Evolutionary conservation across 2,113 vertebrate genomes (phyloP).

Genomic region (Puntigrus tetrazona): DNA sequence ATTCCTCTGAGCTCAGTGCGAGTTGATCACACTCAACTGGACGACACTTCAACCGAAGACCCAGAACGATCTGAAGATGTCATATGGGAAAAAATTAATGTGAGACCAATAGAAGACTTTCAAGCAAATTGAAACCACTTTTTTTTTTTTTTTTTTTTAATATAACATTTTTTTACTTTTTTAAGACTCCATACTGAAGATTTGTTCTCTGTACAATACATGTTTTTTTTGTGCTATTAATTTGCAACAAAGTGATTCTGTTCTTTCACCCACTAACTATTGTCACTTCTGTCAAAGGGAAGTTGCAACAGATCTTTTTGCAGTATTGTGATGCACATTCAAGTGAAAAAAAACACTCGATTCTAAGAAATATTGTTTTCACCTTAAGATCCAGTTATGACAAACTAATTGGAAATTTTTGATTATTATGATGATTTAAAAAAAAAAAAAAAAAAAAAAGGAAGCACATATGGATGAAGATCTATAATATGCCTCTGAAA

Average conservation of each 20-base stretch:
- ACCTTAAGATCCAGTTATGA: not conserved
- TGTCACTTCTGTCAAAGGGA: not conserved
- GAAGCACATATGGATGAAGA: not conserved
- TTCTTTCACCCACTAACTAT: not conserved
- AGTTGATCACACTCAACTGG: conserved; percentile 39
- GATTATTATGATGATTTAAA: too few species aligned
- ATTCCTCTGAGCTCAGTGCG: conserved; percentile 58
- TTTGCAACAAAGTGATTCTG: not conserved
- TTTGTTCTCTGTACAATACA: not conserved
- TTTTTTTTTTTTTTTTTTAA: not conserved
- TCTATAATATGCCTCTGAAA: not conserved
- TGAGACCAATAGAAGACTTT: not conserved
- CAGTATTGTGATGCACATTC: not conserved
- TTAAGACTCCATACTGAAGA: not conserved
- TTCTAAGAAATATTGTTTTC: not conserved
- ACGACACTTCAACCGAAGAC: not conserved
- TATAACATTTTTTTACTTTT: not conserved
- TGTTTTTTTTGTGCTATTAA: not conserved
- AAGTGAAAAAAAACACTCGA: not conserved
- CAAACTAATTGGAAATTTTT: not conserved
- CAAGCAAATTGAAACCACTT: not conserved
- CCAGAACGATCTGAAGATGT: not conserved
- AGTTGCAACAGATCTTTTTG: not conserved
- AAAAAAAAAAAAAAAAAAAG: too few species aligned
- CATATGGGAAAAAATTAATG: not conserved